Evolutionary conservation across 2,113 vertebrate species (phyloP).

Genomic region (Holacanthus passer): DNA sequence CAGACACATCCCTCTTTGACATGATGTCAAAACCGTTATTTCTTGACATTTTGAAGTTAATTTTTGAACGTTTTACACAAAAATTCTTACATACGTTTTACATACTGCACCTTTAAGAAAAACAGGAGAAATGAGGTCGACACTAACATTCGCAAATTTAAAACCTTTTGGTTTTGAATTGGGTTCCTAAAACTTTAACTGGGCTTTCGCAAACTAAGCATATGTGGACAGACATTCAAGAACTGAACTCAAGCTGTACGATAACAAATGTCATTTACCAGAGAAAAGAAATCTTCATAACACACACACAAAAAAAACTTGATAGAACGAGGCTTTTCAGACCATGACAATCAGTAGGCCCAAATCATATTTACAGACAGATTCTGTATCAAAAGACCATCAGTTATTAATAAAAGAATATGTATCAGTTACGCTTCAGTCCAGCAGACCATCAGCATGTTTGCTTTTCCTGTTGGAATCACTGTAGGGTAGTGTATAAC

Average conservation of each 20-base stretch:
- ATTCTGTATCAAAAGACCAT: slow-evolving; percentile 55
- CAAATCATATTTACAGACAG: slow-evolving; percentile 51
- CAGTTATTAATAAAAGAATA: slow-evolving; percentile 28
- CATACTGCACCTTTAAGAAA: too few species aligned
- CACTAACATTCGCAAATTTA: slow-evolving; percentile 21
- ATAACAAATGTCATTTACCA: not conserved
- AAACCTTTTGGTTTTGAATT: slow-evolving; percentile 34
- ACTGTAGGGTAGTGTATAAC: slow-evolving; percentile 31
- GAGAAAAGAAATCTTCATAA: not conserved
- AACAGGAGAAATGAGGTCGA: not conserved
- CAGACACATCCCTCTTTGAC: too few species aligned
- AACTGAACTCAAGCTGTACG: slow-evolving; percentile 8
- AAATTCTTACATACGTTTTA: too few species aligned
- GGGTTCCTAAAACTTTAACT: slow-evolving; percentile 26
- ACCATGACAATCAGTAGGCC: slow-evolving; percentile 47
- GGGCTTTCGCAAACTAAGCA: slow-evolving; percentile 28
- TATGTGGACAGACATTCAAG: slow-evolving; percentile 43
- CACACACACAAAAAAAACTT: not conserved
- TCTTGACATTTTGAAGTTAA: too few species aligned
- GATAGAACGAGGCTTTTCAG: slow-evolving; percentile 22
- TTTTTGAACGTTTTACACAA: too few species aligned
- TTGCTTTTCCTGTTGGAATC: slow-evolving; percentile 30
- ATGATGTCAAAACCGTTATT: too few species aligned
- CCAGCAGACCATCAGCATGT: slow-evolving; percentile 18
- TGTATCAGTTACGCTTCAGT: slow-evolving; percentile 16